Percentiles rank a stretch among this genome's conserved stretches.
Evolutionary conservation across 2,888 invertebrate species (phyloP).

Genomic region (Apamea anceps): DNA sequence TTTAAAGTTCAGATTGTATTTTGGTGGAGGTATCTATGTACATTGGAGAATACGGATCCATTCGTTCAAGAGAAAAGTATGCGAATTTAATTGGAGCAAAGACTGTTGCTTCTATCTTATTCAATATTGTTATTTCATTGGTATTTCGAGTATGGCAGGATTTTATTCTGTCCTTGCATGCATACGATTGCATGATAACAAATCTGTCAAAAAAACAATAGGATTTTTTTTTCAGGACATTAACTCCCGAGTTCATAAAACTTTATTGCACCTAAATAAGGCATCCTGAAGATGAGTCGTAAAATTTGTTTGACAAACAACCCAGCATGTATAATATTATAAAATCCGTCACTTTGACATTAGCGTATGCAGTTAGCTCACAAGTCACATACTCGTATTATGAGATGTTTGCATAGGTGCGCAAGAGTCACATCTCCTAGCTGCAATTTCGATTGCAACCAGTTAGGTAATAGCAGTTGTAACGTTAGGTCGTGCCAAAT

Average conservation of each 20-base stretch:
- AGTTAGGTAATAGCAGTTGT: constrained; percentile 52
- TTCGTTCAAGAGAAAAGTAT: neutral
- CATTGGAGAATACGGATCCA: neutral
- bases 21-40: neutral
- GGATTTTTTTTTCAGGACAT: neutral
- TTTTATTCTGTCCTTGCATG: neutral
- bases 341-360: constrained; percentile 56
- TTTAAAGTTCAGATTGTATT: constrained; percentile 9
- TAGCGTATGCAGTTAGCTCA: constrained; percentile 52
- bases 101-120: neutral
- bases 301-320: constrained; percentile 19
- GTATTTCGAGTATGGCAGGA: neutral
- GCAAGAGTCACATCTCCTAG: constrained; percentile 50
- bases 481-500: constrained; percentile 51
- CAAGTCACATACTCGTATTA: constrained; percentile 60
- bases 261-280: neutral
- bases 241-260: neutral
- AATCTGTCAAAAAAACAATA: neutral
- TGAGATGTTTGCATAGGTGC: constrained; percentile 58
- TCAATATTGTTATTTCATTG: neutral
- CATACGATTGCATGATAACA: neutral
- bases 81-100: neutral
- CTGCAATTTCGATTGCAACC: constrained; percentile 61
- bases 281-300: neutral
- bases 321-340: constrained; percentile 22